Base-by-base conservation (phyloP, 2,113 vertebrate species). In the Eulacestoma nigropectus region DNA sequence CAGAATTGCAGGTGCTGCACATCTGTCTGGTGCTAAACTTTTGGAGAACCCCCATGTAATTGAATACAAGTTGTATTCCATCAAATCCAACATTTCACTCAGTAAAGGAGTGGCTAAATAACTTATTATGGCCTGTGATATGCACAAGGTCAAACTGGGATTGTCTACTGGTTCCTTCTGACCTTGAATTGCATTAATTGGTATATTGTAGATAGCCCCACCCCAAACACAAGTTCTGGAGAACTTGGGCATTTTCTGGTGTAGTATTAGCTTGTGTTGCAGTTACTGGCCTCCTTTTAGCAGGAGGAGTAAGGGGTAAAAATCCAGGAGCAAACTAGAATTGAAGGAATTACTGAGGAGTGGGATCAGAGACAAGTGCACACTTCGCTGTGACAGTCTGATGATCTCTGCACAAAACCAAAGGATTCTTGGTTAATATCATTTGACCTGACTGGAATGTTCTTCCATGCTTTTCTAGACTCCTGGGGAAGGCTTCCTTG, bases 341-440 rank as follows among this genome's bases (percentile, higher is more conserved):
- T 3, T 65, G 56, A 78, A 84, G 26, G 56, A 72, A 56, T 77
- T 60, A 13, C 29, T 41, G 32, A 81, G 30, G 11, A 22, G 23
- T 10, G 21, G 37, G 37, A 44, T 74, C 37, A 80, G 19, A 74
- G n/a, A 25, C 30, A 41, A 60, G 63, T 7, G 7, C 23, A 15
- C 42, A 10, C 39, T 67, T 89, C 47, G 52, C 49, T 60, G 17
- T 39, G 72, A 9, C 27, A 63, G 55, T 50, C 56, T 86, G n/a
- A 81, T 86, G n/a, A 81, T 87, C 65, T 80, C 64, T 90, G 79
- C 85, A 81, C 68, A 78, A 55, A 93, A 82, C 86, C 95, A 91
- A 85, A 95, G 80, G 83, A 64, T 82, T 84, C 72, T 44, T 35
- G 20, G 41, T 75, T 52, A 50, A 63, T 68, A 41, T 42, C 13